Conservation (phyloP, 2,113 vertebrate species). For the Coturnix japonica region DNA sequence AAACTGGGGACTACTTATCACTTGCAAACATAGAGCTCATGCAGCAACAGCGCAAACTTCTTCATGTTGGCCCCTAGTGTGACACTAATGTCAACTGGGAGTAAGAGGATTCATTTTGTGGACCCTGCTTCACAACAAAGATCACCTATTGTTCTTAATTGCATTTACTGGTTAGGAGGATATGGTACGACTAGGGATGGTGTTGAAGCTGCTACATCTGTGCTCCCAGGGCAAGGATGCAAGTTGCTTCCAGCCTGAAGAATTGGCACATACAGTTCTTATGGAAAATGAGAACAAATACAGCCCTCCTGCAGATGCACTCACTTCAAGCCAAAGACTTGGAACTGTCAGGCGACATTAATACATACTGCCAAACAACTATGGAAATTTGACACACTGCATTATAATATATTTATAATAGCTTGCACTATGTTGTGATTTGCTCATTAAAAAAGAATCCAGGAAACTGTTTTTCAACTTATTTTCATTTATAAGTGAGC, state of each 20-base stretch:
- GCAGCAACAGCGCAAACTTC: slow-evolving; percentile 7
- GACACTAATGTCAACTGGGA: slow-evolving; percentile 9
- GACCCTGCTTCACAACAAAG: background rate
- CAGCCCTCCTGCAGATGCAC: background rate
- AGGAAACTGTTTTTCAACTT: background rate
- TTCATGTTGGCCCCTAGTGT: slow-evolving; percentile 14
- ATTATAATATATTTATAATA: background rate
- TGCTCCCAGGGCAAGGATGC: background rate
- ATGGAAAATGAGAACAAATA: background rate
- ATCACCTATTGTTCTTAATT: background rate
- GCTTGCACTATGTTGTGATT: background rate
- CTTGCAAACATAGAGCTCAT: slow-evolving; percentile 23
- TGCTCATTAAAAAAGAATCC: background rate
- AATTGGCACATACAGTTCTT: background rate
- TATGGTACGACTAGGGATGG: background rate
- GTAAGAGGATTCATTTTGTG: slow-evolving; percentile 39
- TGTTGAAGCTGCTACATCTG: background rate
- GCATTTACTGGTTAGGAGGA: background rate
- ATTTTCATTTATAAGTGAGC: background rate
- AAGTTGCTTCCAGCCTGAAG: background rate
- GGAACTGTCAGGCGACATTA: background rate
- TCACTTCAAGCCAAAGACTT: background rate
- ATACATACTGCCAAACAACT: background rate
- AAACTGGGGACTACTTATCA: slow-evolving; percentile 62
- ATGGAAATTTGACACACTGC: background rate